A percentile compares a stretch with the other conserved stretches of the same genome.
Conservation (phyloP, 1,140 invertebrate species). For the Apis dorsata region DNA sequence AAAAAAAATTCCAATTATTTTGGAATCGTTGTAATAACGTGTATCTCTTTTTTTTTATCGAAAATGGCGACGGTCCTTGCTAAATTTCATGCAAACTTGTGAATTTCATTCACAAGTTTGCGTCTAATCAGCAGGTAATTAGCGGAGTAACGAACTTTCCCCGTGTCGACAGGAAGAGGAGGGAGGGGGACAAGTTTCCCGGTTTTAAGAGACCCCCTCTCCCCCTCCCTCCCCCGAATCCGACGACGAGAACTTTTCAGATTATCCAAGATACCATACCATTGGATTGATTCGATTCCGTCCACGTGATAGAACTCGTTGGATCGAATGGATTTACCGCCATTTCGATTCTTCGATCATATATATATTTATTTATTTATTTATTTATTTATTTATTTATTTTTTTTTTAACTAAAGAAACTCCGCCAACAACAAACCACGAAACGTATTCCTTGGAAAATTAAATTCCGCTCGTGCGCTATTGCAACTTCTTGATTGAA, state of each 20-base stretch:
- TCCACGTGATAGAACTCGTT: constrained; percentile 14
- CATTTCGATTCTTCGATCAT: neutral
- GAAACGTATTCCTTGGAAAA: neutral
- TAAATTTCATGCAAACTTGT: neutral
- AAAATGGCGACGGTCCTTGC: neutral
- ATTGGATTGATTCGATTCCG: constrained; percentile 6
- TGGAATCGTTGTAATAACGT: too few species aligned
- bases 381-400: too few species aligned
- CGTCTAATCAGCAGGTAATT: constrained; percentile 31
- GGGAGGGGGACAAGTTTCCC: constrained; percentile 11
- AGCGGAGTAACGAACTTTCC: constrained; percentile 3
- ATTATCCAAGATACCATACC: constrained; percentile 20
- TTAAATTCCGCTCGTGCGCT: neutral
- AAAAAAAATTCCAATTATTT: too few species aligned
- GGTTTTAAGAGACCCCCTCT: neutral
- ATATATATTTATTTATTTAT: neutral
- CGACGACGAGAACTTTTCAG: constrained; percentile 14
- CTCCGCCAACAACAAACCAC: neutral
- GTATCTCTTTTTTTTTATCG: too few species aligned
- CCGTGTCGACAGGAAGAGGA: neutral
- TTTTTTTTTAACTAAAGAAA: neutral
- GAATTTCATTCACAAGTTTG: constrained; percentile 20
- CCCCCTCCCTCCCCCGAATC: neutral
- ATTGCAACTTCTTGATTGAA: neutral
- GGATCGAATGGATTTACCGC: neutral